Evolutionary conservation across 2,797 vertebrate genomes (phyloP).

Genomic region (Aphelocoma californica): DNA sequence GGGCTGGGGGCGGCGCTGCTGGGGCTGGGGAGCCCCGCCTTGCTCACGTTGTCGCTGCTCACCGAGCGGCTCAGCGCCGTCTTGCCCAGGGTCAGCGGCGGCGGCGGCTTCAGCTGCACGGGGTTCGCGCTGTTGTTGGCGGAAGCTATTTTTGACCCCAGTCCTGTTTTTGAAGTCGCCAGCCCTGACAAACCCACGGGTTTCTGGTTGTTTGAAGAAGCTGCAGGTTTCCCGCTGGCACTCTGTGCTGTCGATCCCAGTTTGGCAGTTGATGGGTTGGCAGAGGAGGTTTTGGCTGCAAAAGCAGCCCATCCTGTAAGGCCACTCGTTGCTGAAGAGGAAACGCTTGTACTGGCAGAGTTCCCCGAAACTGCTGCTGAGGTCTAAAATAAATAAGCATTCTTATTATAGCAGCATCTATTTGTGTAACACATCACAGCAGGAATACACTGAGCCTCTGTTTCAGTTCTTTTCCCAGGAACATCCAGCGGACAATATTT

Average conservation of each 20-base stretch:
- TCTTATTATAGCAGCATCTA: slow-evolving; percentile 16
- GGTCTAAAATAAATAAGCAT: slow-evolving; percentile 72
- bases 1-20: slow-evolving; percentile 57
- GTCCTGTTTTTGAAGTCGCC: slow-evolving; percentile 83
- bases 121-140: slow-evolving; percentile 71
- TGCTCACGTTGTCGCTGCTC: slow-evolving; percentile 88
- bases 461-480: neutral
- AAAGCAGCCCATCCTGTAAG: slow-evolving; percentile 97
- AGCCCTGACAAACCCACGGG: slow-evolving; percentile 86
- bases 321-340: slow-evolving; percentile 85
- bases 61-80: slow-evolving; percentile 88
- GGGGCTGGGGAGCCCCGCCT: slow-evolving; percentile 82
- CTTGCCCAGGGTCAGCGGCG: slow-evolving; percentile 91
- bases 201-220: slow-evolving; percentile 84
- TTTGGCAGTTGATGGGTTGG: slow-evolving; percentile 84
- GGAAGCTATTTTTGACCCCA: slow-evolving; percentile 82
- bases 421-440: neutral
- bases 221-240: slow-evolving; percentile 78
- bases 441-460: neutral
- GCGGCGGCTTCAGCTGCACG: slow-evolving; percentile 84
- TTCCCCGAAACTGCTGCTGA: slow-evolving; percentile 83
- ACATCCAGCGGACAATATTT: neutral
- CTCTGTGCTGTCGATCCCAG: slow-evolving; percentile 81
- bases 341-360: slow-evolving; percentile 79
- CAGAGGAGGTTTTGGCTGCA: slow-evolving; percentile 88